Evolutionary conservation across 2,113 vertebrate species (phyloP), one percentile per base, ranked within the genome.

Genomic region (Leiothrix lutea): DNA sequence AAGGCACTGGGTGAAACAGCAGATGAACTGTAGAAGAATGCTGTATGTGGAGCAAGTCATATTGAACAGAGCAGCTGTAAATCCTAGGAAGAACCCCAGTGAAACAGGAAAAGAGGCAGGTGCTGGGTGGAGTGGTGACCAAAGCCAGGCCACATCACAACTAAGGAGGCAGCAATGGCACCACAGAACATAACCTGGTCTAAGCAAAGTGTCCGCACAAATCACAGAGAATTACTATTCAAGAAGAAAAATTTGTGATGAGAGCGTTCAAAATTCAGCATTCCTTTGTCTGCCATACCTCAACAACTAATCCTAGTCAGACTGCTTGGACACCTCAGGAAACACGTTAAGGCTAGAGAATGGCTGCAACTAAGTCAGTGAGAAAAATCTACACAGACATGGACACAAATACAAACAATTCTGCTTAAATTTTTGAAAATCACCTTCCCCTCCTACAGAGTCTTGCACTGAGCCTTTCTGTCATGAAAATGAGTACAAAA

Each of bases 1-100:
- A 72, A 90, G 10, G 17, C 36, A 91, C 7, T 5, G 45, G 11
- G 45, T 0, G 0, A 82, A 92, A 81, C 1, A 2, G 42, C 11
- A 48, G 14, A 36, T 20, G 15, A 75, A 9, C 25, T 83, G 78
- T 31, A 61, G 58, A 74, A 62, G 19, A 92, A 50, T 8, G 3
- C 14, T 33, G 8, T 12, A 23, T 14, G 24, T 26, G 28, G 5
- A 74, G 12, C 21, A 81, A 71, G 9, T 22, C 1, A 4, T 38
- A 64, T 9, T 45, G 42, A 62, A 51, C 1, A 54, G 3, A 64
- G 19, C n/a, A 71, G 44, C 35, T 42, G 23, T 31, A 90, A 93
- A 66, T 69, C 45, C 61, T 20, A 28, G 14, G 22, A 87, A 87
- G 12, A 45, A n/a, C 8, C 6, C 5, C 1, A 4, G 6, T 13